A percentile compares a stretch with the other conserved stretches of the same genome.
Conservation (phyloP, 2,888 invertebrate genomes). For the Drosophila melanosoma region DNA sequence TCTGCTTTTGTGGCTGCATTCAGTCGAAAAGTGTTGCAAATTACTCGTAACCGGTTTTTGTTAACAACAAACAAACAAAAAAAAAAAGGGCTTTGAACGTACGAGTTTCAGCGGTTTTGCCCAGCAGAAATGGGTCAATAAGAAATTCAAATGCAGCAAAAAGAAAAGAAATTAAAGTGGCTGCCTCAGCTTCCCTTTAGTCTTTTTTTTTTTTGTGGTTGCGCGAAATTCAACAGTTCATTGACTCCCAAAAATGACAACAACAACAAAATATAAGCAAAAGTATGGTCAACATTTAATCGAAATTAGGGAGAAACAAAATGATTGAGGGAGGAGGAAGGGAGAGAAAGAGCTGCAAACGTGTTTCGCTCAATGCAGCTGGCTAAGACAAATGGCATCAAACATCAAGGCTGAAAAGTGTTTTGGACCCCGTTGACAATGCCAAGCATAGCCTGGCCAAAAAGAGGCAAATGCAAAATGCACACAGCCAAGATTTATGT, state of each 20-base stretch:
- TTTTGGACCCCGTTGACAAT: constrained; percentile 17
- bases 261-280: background rate
- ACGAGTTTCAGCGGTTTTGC: constrained; percentile 10
- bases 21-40: constrained; percentile 45
- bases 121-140: constrained; percentile 45
- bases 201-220: constrained; percentile 2
- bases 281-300: constrained; percentile 35
- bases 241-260: constrained; percentile 29
- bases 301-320: constrained; percentile 28
- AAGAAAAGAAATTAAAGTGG: constrained; percentile 29
- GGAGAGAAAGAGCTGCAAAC: constrained; percentile 1
- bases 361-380: constrained; percentile 41
- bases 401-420: constrained; percentile 33
- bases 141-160: constrained; percentile 43
- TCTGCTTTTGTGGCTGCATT: constrained; percentile 29
- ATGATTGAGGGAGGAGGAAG: background rate
- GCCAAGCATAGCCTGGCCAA: constrained; percentile 6
- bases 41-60: constrained; percentile 41
- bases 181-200: background rate
- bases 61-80: background rate
- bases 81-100: constrained; percentile 35
- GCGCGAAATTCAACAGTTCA: constrained; percentile 40
- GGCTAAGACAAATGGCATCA: constrained; percentile 42
- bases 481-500: constrained; percentile 17
- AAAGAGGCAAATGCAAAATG: constrained; percentile 5